A percentile compares a stretch with the other conserved stretches of the same genome.
phyloP scores from a whole-genome alignment of 2,888 invertebrate species.

The Cheilosia vernalis region DNA sequence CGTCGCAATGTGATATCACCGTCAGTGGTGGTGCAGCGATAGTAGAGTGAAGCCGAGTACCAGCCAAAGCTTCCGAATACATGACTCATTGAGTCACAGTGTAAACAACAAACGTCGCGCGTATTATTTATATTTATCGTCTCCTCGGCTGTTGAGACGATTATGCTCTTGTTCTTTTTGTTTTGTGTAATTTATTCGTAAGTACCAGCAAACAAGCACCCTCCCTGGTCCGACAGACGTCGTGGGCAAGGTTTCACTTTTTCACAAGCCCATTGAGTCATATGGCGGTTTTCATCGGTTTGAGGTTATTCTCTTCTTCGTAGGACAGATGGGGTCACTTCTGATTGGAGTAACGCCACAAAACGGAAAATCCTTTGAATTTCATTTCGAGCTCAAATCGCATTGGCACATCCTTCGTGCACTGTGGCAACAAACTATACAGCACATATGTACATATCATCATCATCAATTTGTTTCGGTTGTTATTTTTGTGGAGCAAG shows the following conservation, averaged over 20 bases:
- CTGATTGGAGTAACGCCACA: background rate
- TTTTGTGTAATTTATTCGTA: conserved; percentile 40
- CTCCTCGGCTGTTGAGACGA: conserved; percentile 55
- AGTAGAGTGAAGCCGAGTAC: conserved; percentile 46
- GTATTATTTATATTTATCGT: conserved; percentile 44
- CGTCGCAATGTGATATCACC: conserved; percentile 64
- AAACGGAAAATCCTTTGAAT: conserved; percentile 9
- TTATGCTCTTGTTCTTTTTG: conserved; percentile 50
- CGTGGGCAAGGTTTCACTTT: conserved; percentile 25
- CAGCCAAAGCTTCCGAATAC: conserved; percentile 66
- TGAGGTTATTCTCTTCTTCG: background rate
- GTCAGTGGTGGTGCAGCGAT: conserved; percentile 17
- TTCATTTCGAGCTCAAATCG: background rate
- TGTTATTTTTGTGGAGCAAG: conserved; percentile 67
- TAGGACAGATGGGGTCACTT: background rate
- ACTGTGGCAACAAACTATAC: background rate
- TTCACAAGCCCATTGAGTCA: conserved; percentile 26
- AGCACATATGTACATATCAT: background rate
- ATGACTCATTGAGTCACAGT: conserved; percentile 67
- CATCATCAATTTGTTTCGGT: conserved; percentile 45
- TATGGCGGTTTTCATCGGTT: background rate
- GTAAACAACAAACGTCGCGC: conserved; percentile 64
- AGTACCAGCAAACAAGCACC: conserved; percentile 27
- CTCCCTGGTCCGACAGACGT: background rate
- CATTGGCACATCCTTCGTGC: conserved; percentile 18